These are phyloP conservation scores for Apis cerana DNA, from an alignment of 1,140 invertebrate species.

Conservation along the genomic window DNA sequence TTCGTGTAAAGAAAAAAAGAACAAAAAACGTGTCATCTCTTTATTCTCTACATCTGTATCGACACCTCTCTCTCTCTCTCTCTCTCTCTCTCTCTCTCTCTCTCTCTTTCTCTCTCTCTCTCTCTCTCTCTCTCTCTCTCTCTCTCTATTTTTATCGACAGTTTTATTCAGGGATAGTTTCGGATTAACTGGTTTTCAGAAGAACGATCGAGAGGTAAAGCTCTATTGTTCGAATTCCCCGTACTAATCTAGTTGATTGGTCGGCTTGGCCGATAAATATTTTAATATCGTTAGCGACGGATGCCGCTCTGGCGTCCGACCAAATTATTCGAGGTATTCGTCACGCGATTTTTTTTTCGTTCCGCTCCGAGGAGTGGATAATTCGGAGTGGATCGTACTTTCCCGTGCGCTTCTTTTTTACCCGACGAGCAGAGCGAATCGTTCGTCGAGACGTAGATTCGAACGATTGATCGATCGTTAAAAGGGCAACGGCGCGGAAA, in stretches of 20 bases:
- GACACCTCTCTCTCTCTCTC: too few relatives aligned
- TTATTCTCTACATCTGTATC: background rate
- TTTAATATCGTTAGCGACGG: slow-evolving; percentile 60
- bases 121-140: too few relatives aligned
- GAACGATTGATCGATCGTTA: background rate
- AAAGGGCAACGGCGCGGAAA: background rate
- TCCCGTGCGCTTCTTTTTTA: background rate
- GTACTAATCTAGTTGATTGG: slow-evolving; percentile 23
- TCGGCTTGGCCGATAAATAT: slow-evolving; percentile 54
- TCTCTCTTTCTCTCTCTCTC: too few relatives aligned
- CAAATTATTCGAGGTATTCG: slow-evolving; percentile 53
- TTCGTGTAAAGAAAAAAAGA: too few relatives aligned
- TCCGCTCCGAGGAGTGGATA: too few relatives aligned
- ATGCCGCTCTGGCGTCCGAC: slow-evolving; percentile 37
- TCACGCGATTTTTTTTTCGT: background rate
- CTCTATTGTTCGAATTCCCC: background rate
- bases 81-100: too few relatives aligned
- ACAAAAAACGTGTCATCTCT: background rate
- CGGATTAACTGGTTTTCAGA: too few relatives aligned
- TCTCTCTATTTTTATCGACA: background rate
- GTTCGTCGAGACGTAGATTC: background rate
- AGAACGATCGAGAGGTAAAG: too few relatives aligned
- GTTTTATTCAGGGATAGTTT: too few relatives aligned
- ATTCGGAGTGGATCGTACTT: background rate
- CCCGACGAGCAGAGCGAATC: background rate